Evolutionary conservation across 1,140 invertebrate species (phyloP).

Genomic region (Streblospio benedicti): DNA sequence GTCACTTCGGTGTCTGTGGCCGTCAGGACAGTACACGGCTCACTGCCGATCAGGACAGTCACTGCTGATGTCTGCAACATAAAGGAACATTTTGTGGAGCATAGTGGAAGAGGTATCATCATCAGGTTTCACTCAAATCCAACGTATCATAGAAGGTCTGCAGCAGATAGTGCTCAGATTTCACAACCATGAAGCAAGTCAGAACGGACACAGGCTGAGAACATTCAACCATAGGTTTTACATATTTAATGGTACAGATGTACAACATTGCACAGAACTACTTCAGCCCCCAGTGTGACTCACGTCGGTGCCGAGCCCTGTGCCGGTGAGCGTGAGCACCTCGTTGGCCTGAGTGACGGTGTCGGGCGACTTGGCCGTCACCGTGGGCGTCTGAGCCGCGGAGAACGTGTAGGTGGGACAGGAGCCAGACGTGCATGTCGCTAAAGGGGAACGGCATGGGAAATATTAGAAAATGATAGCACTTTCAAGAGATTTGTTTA

Average conservation of each 20-base stretch:
- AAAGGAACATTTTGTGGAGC: too few species aligned
- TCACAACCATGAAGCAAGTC: too few species aligned
- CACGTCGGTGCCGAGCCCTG: slow-evolving; percentile 13
- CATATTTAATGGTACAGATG: slow-evolving; percentile 11
- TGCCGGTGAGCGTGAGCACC: slow-evolving; percentile 23
- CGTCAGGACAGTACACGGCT: slow-evolving; percentile 1
- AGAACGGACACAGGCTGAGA: slow-evolving; percentile 18
- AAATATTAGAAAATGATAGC: too few species aligned
- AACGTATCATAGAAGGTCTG: too few species aligned
- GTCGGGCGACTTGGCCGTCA: slow-evolving; percentile 16
- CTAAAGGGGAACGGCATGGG: too few species aligned
- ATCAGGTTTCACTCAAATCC: too few species aligned
- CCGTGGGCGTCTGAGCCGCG: slow-evolving; percentile 12
- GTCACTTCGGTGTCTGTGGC: neutral
- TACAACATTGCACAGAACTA: neutral
- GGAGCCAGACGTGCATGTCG: too few species aligned
- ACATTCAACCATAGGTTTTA: slow-evolving; percentile 25
- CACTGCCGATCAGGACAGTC: slow-evolving; percentile 4
- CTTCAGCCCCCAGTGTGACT: neutral
- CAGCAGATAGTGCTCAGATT: too few species aligned
- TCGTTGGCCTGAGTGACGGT: neutral
- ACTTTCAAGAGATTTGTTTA: too few species aligned
- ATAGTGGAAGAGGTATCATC: too few species aligned
- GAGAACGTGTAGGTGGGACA: slow-evolving; percentile 20
- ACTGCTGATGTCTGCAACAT: too few species aligned